Evolutionary conservation across 2,797 vertebrate species (phyloP).

Genomic region (Borostomias antarcticus): DNA sequence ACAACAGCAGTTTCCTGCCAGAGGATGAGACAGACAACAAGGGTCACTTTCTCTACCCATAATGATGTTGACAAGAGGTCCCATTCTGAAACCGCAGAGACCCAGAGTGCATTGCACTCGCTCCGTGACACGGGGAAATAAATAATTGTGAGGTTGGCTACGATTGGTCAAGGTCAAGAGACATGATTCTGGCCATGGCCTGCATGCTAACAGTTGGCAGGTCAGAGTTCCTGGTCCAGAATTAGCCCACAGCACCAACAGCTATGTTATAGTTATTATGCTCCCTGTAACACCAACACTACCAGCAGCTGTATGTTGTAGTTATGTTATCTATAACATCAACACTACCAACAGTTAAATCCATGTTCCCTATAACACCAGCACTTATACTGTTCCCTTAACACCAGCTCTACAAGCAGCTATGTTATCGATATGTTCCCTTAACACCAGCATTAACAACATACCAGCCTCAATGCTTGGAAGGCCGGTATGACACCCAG

Average conservation of each 20-base stretch:
- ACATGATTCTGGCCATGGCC: conserved; percentile 29
- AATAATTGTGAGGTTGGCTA: conserved; percentile 40
- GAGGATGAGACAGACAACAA: neutral
- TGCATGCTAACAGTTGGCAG: conserved; percentile 45
- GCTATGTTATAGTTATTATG: neutral
- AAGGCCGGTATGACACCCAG: conserved; percentile 55
- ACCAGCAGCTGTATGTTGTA: too few relatives aligned
- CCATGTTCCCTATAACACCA: too few relatives aligned
- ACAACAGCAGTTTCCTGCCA: conserved; percentile 17
- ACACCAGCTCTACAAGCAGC: too few relatives aligned
- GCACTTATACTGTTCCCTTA: neutral
- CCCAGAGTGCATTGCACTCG: conserved; percentile 10
- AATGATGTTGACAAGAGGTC: conserved; percentile 50
- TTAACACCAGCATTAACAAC: too few relatives aligned
- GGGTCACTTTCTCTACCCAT: neutral
- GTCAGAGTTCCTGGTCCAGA: conserved; percentile 50
- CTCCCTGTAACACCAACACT: too few relatives aligned
- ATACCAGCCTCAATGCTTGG: conserved; percentile 37
- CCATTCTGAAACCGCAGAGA: conserved; percentile 31
- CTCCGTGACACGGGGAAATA: conserved; percentile 31
- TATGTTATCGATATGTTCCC: too few relatives aligned
- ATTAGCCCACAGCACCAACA: conserved; percentile 56
- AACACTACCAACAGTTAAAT: too few relatives aligned
- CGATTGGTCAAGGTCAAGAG: conserved; percentile 39
- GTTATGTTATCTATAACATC: too few relatives aligned